These are phyloP conservation scores for Numenius arquata DNA, from an alignment of 2,113 vertebrate genomes.

Conservation along the genomic window DNA sequence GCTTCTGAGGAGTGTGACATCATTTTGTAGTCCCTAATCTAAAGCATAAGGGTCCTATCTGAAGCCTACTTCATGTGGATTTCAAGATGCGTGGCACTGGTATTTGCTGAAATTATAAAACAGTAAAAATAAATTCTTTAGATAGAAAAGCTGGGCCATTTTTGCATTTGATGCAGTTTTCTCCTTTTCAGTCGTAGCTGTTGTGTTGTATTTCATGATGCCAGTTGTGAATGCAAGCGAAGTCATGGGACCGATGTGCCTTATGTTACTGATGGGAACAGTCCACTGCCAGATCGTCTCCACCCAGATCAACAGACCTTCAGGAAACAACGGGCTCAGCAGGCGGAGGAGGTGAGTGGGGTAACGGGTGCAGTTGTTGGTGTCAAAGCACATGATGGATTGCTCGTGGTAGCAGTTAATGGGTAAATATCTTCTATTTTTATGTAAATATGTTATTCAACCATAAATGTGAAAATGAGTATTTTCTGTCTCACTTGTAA, in stretches of 20 bases:
- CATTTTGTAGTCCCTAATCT: neutral
- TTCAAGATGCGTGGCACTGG: neutral
- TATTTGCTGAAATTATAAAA: neutral
- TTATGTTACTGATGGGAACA: constrained; percentile 96
- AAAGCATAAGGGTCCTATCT: neutral
- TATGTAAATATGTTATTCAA: neutral
- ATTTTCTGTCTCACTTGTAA: neutral
- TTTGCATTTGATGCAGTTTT: neutral
- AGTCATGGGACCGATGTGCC: constrained; percentile 89
- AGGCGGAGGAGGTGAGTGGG: constrained; percentile 85
- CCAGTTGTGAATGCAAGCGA: constrained; percentile 87
- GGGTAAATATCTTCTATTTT: neutral
- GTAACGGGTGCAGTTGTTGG: neutral
- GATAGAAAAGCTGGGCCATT: too few species aligned
- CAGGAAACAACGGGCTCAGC: constrained; percentile 77
- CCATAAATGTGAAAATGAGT: neutral
- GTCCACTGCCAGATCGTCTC: constrained; percentile 99
- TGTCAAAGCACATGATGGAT: neutral
- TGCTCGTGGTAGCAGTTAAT: neutral
- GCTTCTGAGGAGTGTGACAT: neutral
- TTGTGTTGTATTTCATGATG: constrained; percentile 83
- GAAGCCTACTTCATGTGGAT: neutral
- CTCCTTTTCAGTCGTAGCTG: constrained; percentile 79
- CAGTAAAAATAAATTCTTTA: neutral
- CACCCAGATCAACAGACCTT: constrained; percentile 81